Evolutionary conservation across 1,140 invertebrate genomes (phyloP).

Genomic region (Venustaconcha ellipsiformis): DNA sequence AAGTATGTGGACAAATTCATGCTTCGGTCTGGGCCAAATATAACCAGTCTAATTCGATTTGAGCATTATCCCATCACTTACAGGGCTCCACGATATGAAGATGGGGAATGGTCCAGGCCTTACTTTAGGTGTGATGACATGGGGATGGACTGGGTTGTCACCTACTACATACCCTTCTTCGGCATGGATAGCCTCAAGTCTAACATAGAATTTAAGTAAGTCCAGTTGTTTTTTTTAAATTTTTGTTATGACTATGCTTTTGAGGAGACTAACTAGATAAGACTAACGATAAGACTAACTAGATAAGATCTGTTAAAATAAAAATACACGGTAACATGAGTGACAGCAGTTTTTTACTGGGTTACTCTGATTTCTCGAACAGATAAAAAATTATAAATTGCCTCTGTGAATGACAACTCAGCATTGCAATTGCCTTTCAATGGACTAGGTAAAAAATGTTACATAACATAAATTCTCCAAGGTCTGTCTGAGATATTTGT

Average conservation of each 20-base stretch:
- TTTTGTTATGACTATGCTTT: not conserved
- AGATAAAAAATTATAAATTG: too few relatives aligned
- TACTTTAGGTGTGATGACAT: slow-evolving; percentile 94
- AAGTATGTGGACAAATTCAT: slow-evolving; percentile 94
- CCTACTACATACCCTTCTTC: slow-evolving; percentile 96
- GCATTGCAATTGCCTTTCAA: too few relatives aligned
- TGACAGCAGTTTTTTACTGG: too few relatives aligned
- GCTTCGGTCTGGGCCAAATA: slow-evolving; percentile 85
- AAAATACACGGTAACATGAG: too few relatives aligned
- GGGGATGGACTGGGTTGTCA: slow-evolving; percentile 91
- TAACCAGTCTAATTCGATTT: slow-evolving; percentile 61
- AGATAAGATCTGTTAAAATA: not conserved
- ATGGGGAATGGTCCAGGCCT: slow-evolving; percentile 94
- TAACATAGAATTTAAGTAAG: slow-evolving; percentile 67
- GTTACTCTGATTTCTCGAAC: too few relatives aligned
- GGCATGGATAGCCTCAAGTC: slow-evolving; percentile 91
- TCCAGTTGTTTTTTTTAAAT: slow-evolving; percentile 6
- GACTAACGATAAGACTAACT: not conserved
- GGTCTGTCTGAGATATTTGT: too few relatives aligned
- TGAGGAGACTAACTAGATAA: not conserved
- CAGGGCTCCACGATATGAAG: slow-evolving; percentile 63
- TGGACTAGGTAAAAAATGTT: too few relatives aligned
- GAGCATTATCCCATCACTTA: slow-evolving; percentile 88
- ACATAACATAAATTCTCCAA: too few relatives aligned
- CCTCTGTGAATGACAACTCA: too few relatives aligned